Base-by-base conservation (phyloP, 2,888 invertebrate genomes). In the Biston stratarius region DNA sequence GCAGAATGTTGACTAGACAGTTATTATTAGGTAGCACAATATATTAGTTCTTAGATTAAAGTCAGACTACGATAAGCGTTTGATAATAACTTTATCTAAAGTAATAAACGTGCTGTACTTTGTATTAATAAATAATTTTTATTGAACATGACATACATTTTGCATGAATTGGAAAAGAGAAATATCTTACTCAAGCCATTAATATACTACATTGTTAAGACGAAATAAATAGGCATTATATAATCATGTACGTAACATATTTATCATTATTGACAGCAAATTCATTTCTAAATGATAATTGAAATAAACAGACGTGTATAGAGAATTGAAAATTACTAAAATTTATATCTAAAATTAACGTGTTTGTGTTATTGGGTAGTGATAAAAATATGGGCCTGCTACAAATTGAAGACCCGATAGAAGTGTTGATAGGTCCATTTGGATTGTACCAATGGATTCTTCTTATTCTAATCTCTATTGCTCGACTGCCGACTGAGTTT, bases 371-470 rank as follows among this genome's bases (percentile, higher is more conserved):
- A 12, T 9, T 14, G n/a, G 0, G 8, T n/a, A 8, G 34, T 8
- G n/a, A 5, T n/a, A 7, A 36, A 42, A 40, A 40, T 7, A 24
- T 55, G 36, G 48, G 33, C 10, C 11, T 33, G 11, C 48, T 24
- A 6, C 48, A 15, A 56, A 3, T n/a, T 15, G 85, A 84, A 65
- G 87, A 87, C 72, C 81, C 75, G 0, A 84, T 87, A 71, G 87
- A 87, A 80, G 94, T 81, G 83, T 87, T 94, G 0, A 94, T 95
- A 75, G 95, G 95, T 5, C 82, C 86, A 7, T 94, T 95, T 77
- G 95, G 95, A 47, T 91, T 85, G 70, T 95, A 95, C 84, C 95
- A 95, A 77, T 85, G 91, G 33, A 90, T 94, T 80, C 91, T 95
- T 52, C 86, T 94, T 33, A 73, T 95, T 47, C 78, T 95, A 52